phyloP scores from a whole-genome alignment of 2,888 invertebrate species.

The Coelogynopora nodosa region DNA sequence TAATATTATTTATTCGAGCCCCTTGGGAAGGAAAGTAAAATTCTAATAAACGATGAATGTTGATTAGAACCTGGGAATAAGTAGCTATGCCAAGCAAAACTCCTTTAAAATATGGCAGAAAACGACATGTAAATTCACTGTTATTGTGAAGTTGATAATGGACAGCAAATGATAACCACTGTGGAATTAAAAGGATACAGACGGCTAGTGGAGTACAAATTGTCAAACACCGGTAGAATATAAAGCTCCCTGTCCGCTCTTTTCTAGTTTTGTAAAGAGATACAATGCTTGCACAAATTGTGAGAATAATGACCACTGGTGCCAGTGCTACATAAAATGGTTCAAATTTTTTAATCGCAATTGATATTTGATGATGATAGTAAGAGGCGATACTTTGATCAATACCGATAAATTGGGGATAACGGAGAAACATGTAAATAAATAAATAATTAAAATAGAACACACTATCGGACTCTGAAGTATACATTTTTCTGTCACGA shows the following conservation, averaged over 20 bases:
- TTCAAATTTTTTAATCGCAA: background rate
- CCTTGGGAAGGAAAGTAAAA: background rate
- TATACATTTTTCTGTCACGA: background rate
- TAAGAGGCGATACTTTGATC: background rate
- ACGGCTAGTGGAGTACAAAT: background rate
- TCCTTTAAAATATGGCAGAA: background rate
- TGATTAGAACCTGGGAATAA: background rate
- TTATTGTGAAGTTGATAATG: background rate
- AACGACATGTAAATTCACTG: background rate
- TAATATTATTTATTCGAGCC: background rate
- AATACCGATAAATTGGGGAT: background rate
- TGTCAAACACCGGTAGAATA: background rate
- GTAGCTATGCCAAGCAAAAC: background rate
- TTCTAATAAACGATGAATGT: background rate
- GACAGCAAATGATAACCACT: background rate
- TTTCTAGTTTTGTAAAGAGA: background rate
- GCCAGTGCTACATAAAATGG: background rate
- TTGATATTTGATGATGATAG: background rate
- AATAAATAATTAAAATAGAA: background rate
- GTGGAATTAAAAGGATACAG: background rate
- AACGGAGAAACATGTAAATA: background rate
- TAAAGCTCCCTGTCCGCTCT: background rate
- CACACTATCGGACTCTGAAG: background rate
- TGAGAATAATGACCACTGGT: background rate
- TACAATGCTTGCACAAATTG: background rate